phyloP scores from a whole-genome alignment of 2,797 vertebrate species.

The Eulemur coronatus region DNA sequence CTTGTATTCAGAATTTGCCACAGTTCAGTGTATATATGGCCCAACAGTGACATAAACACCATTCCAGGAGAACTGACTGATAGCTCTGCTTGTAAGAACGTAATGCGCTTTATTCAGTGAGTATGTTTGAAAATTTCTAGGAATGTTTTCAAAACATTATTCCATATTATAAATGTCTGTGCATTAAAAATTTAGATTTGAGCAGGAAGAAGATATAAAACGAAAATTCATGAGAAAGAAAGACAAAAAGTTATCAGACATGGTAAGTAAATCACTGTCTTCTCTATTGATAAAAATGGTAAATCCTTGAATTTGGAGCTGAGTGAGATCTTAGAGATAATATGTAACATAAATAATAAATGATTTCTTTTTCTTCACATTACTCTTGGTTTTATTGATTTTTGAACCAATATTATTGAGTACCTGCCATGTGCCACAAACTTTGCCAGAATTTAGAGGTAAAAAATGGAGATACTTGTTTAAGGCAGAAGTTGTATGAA shows the following conservation, averaged over 20 bases:
- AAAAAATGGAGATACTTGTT: neutral
- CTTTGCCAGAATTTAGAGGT: neutral
- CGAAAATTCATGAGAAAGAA: constrained; percentile 85
- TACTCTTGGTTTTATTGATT: neutral
- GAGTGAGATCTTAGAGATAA: constrained; percentile 26
- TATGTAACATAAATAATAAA: neutral
- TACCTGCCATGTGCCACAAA: neutral
- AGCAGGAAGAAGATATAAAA: constrained; percentile 84
- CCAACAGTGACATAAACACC: constrained; percentile 86
- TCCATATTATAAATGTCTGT: constrained; percentile 29
- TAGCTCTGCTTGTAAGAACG: constrained; percentile 86
- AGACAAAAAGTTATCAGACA: constrained; percentile 83
- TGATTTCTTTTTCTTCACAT: neutral
- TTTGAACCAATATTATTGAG: neutral
- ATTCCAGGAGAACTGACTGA: constrained; percentile 86
- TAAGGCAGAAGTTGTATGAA: neutral
- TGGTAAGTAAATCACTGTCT: constrained; percentile 76
- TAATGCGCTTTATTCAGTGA: constrained; percentile 90
- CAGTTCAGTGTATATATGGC: constrained; percentile 93
- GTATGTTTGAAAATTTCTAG: constrained; percentile 65
- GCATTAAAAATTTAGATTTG: constrained; percentile 79
- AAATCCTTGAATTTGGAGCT: constrained; percentile 38
- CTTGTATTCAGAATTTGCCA: constrained; percentile 89
- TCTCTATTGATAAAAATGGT: neutral
- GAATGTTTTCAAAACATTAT: neutral